Evolutionary conservation across 2,113 vertebrate species (phyloP).

Genomic region (Nerophis lumbriciformis): DNA sequence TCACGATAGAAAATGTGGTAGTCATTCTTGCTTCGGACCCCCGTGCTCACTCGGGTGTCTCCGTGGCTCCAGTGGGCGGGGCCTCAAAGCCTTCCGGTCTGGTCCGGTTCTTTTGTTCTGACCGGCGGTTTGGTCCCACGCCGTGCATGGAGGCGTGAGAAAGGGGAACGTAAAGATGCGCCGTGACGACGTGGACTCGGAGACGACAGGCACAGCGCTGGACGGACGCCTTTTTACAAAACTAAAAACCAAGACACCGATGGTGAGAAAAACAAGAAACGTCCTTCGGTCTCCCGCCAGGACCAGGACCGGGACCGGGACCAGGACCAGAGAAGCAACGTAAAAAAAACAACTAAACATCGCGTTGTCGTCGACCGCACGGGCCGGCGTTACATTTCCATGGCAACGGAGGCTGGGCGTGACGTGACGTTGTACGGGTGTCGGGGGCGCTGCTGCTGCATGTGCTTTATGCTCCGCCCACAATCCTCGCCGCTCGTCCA

Average conservation of each 20-base stretch:
- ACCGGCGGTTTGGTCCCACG: background rate
- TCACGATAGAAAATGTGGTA: slow-evolving; percentile 69
- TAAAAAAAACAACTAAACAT: slow-evolving; percentile 30
- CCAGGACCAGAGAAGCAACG: slow-evolving; percentile 26
- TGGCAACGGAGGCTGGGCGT: slow-evolving; percentile 68
- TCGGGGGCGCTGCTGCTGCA: slow-evolving; percentile 34
- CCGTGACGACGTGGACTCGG: slow-evolving; percentile 41
- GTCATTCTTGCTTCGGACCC: slow-evolving; percentile 1
- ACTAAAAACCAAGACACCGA: slow-evolving; percentile 76
- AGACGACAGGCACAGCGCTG: slow-evolving; percentile 73
- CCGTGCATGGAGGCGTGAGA: slow-evolving; percentile 30
- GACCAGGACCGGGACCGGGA: slow-evolving; percentile 18
- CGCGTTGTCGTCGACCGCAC: slow-evolving; percentile 21
- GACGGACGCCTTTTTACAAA: slow-evolving; percentile 51
- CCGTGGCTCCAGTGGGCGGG: slow-evolving; percentile 27
- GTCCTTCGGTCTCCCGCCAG: slow-evolving; percentile 41
- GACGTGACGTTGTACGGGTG: slow-evolving; percentile 33
- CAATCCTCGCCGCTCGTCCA: background rate
- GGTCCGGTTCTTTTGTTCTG: too few species aligned
- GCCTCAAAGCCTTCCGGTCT: background rate
- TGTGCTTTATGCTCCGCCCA: slow-evolving; percentile 51
- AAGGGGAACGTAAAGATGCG: too few species aligned
- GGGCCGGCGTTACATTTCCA: slow-evolving; percentile 56
- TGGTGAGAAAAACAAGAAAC: slow-evolving; percentile 71
- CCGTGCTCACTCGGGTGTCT: slow-evolving; percentile 23